Conservation (phyloP, 2,888 invertebrate species). For the Lasioglossum lativentre region DNA sequence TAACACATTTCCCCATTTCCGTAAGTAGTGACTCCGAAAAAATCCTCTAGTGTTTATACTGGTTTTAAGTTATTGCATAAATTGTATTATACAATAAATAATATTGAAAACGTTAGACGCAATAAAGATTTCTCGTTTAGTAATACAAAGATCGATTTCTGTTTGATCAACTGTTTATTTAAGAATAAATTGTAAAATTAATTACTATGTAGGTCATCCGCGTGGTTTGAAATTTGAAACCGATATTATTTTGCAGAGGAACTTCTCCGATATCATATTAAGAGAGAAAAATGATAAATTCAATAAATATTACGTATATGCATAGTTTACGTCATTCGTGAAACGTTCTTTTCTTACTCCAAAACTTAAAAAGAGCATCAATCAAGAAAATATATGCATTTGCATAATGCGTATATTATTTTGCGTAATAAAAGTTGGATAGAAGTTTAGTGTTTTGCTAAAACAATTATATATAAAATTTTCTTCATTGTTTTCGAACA, state of each 20-base stretch:
- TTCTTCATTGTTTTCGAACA: background rate
- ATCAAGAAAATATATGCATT: background rate
- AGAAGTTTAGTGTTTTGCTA: background rate
- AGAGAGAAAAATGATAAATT: constrained; percentile 1
- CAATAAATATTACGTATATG: background rate
- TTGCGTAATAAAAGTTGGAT: background rate
- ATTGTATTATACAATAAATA: background rate
- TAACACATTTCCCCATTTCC: background rate
- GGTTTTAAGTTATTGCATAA: background rate
- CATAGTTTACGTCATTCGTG: background rate
- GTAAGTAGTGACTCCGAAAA: background rate
- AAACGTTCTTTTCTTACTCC: background rate
- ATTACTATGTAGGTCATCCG: constrained; percentile 2
- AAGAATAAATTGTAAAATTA: background rate
- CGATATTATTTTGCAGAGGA: background rate
- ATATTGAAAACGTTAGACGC: background rate
- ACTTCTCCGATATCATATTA: background rate
- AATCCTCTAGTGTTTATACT: background rate
- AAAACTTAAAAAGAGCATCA: background rate
- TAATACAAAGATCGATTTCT: background rate
- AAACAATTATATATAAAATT: background rate
- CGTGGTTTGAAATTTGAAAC: background rate
- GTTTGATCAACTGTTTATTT: background rate
- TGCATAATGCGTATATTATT: background rate
- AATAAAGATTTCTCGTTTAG: background rate